Evolutionary conservation across 2,113 vertebrate genomes (phyloP).

Genomic region (Chlamydotis undulata): DNA sequence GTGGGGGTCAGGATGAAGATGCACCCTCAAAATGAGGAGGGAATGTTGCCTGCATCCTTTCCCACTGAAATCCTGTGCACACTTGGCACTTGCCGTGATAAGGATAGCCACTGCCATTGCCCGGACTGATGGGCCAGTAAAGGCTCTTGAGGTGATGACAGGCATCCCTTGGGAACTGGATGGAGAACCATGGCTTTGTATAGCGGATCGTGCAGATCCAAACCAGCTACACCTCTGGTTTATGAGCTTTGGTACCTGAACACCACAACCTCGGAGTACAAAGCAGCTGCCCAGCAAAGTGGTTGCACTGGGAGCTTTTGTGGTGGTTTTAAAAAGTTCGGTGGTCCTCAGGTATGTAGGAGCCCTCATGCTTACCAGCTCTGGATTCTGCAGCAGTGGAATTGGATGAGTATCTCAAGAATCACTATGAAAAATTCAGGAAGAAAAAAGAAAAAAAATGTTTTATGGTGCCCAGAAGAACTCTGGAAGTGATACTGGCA

Average conservation of each 20-base stretch:
- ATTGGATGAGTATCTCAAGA: background rate
- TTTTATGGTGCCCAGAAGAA: background rate
- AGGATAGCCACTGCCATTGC: background rate
- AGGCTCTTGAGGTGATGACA: background rate
- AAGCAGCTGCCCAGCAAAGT: accelerated
- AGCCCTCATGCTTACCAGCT: background rate
- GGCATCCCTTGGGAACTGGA: background rate
- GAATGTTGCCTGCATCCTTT: background rate
- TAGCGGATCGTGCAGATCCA: background rate
- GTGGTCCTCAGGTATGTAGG: background rate
- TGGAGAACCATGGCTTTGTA: background rate
- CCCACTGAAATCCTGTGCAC: background rate
- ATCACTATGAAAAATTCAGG: background rate
- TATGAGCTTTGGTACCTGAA: background rate
- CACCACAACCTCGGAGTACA: accelerated
- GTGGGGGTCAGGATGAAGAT: background rate
- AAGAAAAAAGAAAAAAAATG: background rate
- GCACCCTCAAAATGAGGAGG: background rate
- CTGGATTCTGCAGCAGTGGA: background rate
- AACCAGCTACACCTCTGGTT: background rate
- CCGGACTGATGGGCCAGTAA: accelerated
- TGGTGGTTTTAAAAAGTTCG: background rate
- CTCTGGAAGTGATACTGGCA: background rate
- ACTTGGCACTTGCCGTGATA: background rate
- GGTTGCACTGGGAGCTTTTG: accelerated